A percentile compares a stretch with the other conserved stretches of the same genome.
These are phyloP conservation scores for Anastrepha obliqua DNA, from an alignment of 1,140 invertebrate species.

Conservation along the genomic window DNA sequence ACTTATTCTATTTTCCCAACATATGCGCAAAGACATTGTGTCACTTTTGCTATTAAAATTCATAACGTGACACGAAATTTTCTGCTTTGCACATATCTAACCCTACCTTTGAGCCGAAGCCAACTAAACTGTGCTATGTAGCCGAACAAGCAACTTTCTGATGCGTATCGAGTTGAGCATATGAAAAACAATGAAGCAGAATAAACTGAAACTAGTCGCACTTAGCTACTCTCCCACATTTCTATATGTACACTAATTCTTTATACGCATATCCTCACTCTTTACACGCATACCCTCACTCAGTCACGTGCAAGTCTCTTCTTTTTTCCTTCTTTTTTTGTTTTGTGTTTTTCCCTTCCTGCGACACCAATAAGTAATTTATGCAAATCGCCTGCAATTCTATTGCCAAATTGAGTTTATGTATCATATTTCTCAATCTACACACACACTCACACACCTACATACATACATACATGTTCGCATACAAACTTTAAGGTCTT, in stretches of 20 bases:
- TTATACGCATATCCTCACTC: background rate
- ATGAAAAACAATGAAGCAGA: background rate
- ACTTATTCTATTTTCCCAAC: no score
- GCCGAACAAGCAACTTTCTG: background rate
- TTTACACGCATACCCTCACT: no score
- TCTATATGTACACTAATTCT: background rate
- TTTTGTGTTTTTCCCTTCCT: background rate
- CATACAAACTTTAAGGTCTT: background rate
- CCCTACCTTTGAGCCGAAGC: background rate
- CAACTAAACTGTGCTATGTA: background rate
- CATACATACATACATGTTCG: background rate
- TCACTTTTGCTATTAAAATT: constrained; percentile 47
- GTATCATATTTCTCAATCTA: background rate
- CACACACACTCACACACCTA: background rate
- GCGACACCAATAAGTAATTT: background rate
- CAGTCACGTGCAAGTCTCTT: no score
- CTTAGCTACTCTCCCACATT: background rate
- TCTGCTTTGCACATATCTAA: background rate
- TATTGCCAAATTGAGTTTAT: constrained; percentile 2
- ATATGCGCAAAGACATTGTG: background rate
- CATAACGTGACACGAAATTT: constrained; percentile 47
- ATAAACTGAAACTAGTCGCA: background rate
- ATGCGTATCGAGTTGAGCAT: background rate
- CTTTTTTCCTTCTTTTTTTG: no score
- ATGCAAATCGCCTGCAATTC: constrained; percentile 31